phyloP scores from a whole-genome alignment of 1,140 invertebrate genomes.

The Ips nitidus region DNA sequence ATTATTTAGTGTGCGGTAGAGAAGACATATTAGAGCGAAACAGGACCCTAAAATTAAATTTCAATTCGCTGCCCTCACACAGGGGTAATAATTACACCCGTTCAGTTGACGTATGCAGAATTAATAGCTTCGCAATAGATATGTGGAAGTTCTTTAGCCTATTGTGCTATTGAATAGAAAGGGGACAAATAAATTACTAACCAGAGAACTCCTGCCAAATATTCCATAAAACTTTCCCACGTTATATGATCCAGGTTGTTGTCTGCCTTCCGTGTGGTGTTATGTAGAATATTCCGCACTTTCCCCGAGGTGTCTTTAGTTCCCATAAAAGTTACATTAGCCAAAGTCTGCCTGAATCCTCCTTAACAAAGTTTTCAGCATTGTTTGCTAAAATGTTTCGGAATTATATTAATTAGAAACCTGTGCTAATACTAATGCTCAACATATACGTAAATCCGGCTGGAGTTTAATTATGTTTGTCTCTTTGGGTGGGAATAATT shows the following conservation, averaged over 20 bases:
- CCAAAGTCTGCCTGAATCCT: neutral
- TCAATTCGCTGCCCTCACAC: slow-evolving; percentile 31
- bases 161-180: neutral
- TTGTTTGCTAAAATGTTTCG: neutral
- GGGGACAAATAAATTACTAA: neutral
- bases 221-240: no score
- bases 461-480: no score
- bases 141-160: slow-evolving; percentile 37
- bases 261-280: neutral
- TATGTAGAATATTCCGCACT: neutral
- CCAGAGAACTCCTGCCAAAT: no score
- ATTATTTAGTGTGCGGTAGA: slow-evolving; percentile 35
- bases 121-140: slow-evolving; percentile 40
- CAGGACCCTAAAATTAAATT: slow-evolving; percentile 31
- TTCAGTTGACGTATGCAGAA: slow-evolving; percentile 27
- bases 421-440: neutral
- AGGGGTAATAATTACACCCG: slow-evolving; percentile 39
- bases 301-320: slow-evolving; percentile 3
- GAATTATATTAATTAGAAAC: neutral
- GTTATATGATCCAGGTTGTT: no score
- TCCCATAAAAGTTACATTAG: slow-evolving; percentile 3
- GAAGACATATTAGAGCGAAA: slow-evolving; percentile 35
- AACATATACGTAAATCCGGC: no score
- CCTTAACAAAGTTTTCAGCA: slow-evolving; percentile 4
- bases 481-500: no score